A percentile compares a stretch with the other conserved stretches of the same genome.
These are phyloP conservation scores for Trachelus tabidus DNA, from an alignment of 2,888 invertebrate genomes.

Conservation along the genomic window DNA sequence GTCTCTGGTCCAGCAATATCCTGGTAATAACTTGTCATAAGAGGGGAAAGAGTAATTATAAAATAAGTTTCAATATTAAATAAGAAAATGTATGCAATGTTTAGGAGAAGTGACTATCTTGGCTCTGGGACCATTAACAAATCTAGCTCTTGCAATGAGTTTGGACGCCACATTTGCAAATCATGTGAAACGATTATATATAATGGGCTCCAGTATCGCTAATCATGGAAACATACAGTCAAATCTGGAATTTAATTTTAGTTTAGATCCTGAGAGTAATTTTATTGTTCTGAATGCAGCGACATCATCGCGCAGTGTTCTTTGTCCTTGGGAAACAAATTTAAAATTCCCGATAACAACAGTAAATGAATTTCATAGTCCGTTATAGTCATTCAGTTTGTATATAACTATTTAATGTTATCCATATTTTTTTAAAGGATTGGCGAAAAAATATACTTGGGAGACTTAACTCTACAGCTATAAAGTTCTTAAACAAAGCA, in stretches of 20 bases:
- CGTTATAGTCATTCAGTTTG: neutral
- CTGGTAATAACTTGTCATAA: slow-evolving; percentile 39
- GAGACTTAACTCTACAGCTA: slow-evolving; percentile 55
- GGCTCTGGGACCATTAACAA: slow-evolving; percentile 69
- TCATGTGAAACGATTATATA: slow-evolving; percentile 51
- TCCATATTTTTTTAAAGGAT: slow-evolving; percentile 58
- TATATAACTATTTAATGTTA: neutral
- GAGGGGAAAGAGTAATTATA: neutral
- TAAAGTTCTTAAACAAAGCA: slow-evolving; percentile 68
- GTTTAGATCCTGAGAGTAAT: slow-evolving; percentile 72
- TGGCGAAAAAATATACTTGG: slow-evolving; percentile 70
- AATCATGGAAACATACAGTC: slow-evolving; percentile 58
- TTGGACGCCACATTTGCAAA: slow-evolving; percentile 57
- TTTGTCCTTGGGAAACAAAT: slow-evolving; percentile 69
- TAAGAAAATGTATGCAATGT: slow-evolving; percentile 20
- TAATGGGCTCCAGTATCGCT: slow-evolving; percentile 59
- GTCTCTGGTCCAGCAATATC: slow-evolving; percentile 56
- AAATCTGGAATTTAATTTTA: slow-evolving; percentile 72
- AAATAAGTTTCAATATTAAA: neutral
- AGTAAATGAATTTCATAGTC: slow-evolving; percentile 36
- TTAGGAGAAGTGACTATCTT: slow-evolving; percentile 60
- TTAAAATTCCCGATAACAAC: slow-evolving; percentile 30
- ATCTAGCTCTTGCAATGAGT: slow-evolving; percentile 68
- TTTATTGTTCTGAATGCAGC: slow-evolving; percentile 66
- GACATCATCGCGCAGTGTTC: slow-evolving; percentile 54